Evolutionary conservation across 2,888 invertebrate genomes (phyloP), one percentile per base, ranked within the genome.

Genomic region (Tillus elongatus): DNA sequence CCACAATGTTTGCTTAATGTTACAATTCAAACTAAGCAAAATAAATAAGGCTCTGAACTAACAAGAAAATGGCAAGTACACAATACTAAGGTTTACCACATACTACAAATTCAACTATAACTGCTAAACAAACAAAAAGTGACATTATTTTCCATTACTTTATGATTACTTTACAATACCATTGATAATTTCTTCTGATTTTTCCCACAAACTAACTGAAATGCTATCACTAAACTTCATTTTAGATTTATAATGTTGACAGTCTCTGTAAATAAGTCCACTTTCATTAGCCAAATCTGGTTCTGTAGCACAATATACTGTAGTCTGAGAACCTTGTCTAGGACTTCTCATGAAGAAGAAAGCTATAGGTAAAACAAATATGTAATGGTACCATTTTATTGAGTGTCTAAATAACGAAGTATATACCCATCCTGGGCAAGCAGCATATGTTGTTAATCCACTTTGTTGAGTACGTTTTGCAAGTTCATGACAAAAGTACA

Each of bases 381-480:
- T 60, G 53, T 79, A 80, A 57, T 82, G 80, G 55, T 81, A 82
- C 82, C 84, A 84, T 54, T 70, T 77, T 33, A 73, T 54, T 1
- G 69, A 68, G 46, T 72, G 52, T 64, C 85, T 73, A 56, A 83
- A 84, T 32, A 88, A 64, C 43, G 78, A 78, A 0, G 87, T 87
- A 49, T 79, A 81, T 30, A 82, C 81, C 68, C 85, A 84, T 4
- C 87, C 88, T 1, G 88, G 89, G 52, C 84, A 86, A 43, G 81
- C 73, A 14, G 77, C 71, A 49, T 78, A 78, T 1, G 79, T 77
- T 47, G 75, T 75, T 11, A 82, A 68, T 1, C 75, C 77, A 1
- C 64, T 68, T 10, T 70, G 69, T 47, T 68, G 63, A 3, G 72
- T 57, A 45, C 70, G 68, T 36, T 70, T 71, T 0, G 82, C 74